These are phyloP conservation scores for Drosophila mayaguana DNA, from an alignment of 2,888 invertebrate species.

Conservation along the genomic window DNA sequence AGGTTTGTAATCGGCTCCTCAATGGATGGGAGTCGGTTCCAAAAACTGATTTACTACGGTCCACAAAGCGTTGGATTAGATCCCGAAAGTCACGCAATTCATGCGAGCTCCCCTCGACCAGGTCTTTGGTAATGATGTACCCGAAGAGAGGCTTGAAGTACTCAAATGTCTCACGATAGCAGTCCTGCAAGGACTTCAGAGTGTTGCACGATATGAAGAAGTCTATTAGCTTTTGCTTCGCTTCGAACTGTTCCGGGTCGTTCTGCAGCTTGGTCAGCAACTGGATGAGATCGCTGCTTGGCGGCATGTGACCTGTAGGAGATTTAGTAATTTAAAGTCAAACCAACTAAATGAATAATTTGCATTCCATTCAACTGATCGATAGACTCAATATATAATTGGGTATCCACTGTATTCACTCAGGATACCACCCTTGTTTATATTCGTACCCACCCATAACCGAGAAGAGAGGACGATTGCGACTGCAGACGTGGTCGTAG, in stretches of 20 bases:
- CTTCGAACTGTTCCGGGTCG: conserved; percentile 79
- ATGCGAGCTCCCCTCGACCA: conserved; percentile 59
- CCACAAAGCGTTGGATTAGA: conserved; percentile 70
- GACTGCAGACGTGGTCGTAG: conserved; percentile 82
- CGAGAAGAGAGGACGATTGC: conserved; percentile 81
- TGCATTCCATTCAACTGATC: not conserved
- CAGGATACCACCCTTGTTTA: not conserved
- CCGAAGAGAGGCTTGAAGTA: conserved; percentile 83
- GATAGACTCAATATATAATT: not conserved
- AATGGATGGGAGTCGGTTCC: conserved; percentile 62
- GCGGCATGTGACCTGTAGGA: conserved; percentile 71
- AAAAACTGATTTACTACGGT: conserved; percentile 54
- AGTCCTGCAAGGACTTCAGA: conserved; percentile 78
- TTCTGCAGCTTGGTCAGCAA: conserved; percentile 75
- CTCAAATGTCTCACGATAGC: conserved; percentile 82
- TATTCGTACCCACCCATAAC: conserved; percentile 72
- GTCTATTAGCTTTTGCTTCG: conserved; percentile 82
- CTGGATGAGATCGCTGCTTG: conserved; percentile 72
- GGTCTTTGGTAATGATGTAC: conserved; percentile 79
- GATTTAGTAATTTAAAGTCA: not conserved
- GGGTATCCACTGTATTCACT: not conserved
- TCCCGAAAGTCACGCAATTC: conserved; percentile 74
- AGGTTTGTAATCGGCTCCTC: conserved; percentile 59
- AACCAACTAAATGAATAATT: not conserved
- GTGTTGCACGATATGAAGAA: conserved; percentile 83